Evolutionary conservation across 1,140 invertebrate species (phyloP), one percentile per base, ranked within the genome.

Genomic region (Drosophila cardini): DNA sequence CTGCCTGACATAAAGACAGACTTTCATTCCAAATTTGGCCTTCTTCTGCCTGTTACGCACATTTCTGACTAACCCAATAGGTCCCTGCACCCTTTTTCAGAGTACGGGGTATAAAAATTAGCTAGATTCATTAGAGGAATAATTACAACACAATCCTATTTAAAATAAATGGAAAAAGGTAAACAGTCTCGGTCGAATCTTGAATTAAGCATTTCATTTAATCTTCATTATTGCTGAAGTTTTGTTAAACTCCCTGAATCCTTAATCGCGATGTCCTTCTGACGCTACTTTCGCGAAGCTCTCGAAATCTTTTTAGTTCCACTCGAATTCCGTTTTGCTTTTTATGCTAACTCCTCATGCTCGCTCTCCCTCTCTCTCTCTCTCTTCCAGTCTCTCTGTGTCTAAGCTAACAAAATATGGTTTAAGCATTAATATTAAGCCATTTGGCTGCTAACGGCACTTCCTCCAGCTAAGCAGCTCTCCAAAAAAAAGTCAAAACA

Each of bases 351-450:
- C 30, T 52, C 32, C 36, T 32, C n/a, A n/a, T n/a, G n/a, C n/a
- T n/a, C n/a, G n/a, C 21, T 15, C 11, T 32, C 26, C 3, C 48
- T 15, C 10, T 1, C 18, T 26, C 45, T 0, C 21, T 58, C 16
- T 15, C 13, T 48, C 8, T 9, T 1, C 7, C 43, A n/a, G 11
- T 5, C 7, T n/a, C n/a, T n/a, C n/a, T n/a, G n/a, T n/a, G n/a
- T n/a, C n/a, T n/a, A n/a, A n/a, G 52, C 15, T 53, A 2, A 26
- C 21, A 26, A 36, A 62, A 57, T 57, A 42, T 57, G 55, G 57
- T 62, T 62, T 52, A 72, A 68, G 55, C 50, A 72, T 58, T 72
- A 72, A 68, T 72, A 72, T 68, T 36, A 72, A 72, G 63, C 55
- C 70, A 72, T 72, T 72, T 67, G 53, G 11, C 61, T 43, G 61